Evolutionary conservation across 2,888 invertebrate species (phyloP).

Genomic region (Drosophila quinaria): DNA sequence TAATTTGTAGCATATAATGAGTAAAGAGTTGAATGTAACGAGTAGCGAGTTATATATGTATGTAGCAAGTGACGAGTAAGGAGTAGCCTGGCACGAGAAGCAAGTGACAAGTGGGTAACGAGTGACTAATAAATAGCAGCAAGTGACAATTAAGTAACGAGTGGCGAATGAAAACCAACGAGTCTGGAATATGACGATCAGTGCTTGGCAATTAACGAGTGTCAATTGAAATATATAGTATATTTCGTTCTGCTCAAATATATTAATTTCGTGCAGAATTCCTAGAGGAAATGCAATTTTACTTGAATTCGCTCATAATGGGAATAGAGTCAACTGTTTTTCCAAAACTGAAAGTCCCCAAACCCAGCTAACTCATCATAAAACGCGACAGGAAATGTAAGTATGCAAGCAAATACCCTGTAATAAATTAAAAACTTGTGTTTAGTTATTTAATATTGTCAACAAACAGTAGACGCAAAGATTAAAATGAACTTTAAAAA

Average conservation of each 20-base stretch:
- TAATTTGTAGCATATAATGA: no score
- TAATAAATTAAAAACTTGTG: no score
- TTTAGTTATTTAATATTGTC: background rate
- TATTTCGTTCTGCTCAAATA: background rate
- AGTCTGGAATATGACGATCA: background rate
- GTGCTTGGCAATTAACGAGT: background rate
- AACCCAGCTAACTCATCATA: constrained; percentile 15
- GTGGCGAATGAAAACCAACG: background rate
- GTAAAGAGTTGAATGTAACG: background rate
- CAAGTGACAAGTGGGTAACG: background rate
- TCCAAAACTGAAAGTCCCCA: constrained; percentile 26
- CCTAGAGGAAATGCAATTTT: constrained; percentile 15
- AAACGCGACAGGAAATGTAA: background rate
- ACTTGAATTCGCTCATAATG: constrained; percentile 13
- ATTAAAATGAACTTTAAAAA: no score
- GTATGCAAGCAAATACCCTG: background rate
- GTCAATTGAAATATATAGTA: background rate
- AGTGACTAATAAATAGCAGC: background rate
- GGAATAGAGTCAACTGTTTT: constrained; percentile 7
- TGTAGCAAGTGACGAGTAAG: background rate
- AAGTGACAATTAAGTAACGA: background rate
- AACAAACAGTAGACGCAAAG: no score
- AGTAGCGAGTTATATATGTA: background rate
- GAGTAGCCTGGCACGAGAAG: background rate
- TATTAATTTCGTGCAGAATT: constrained; percentile 7